Base-by-base conservation (phyloP, 2,797 vertebrate species). In the Brachyalestes nurse region DNA sequence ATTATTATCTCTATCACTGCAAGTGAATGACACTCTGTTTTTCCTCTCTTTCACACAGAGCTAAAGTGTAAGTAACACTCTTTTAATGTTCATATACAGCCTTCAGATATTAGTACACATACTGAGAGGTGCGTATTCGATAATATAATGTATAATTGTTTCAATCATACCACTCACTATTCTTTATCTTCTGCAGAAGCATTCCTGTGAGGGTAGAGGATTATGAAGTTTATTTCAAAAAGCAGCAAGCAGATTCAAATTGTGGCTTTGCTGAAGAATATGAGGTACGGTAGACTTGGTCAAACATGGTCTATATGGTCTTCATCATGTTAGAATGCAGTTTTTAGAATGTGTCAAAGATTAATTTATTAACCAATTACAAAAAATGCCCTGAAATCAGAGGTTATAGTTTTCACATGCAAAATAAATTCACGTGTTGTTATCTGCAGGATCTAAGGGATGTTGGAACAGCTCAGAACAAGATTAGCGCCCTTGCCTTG, bases 191-290 rank as follows among this genome's bases (percentile, higher is more conserved):
- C 70, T 73, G 78, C 90, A 99, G 97, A 81, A 95, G 93, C 86
- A 89, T 93, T 74, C 79, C 95, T 58, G 93, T 99, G 85, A 95
- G 88, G 87, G 93, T 96, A 79, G 95, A 96, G 84, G 95, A 96
- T 83, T 99, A 94, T 34, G 96, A 97, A 83, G 88, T 90, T 2
- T 97, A 98, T 89, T 99, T 95, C 87, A 97, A 89, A 89, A 97
- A 96, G 86, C 96, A 98, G 89, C 96, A 93, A 86, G 96, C 97
- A 0, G 96, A 99, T 87, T 97, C 96, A 83, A 97, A 95, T 89
- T 99, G 97, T 87, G 97, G 97, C 65, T 99, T 98, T 79, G 96
- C 97, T 51, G 96, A 96, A 82, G 97, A 99, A 73, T 99, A 97
- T 82, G 97, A 98, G 92, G 98, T 98, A 87, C 77, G 62, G 19